Evolutionary conservation across 2,888 invertebrate species (phyloP).

Genomic region (Heliconius hortense): DNA sequence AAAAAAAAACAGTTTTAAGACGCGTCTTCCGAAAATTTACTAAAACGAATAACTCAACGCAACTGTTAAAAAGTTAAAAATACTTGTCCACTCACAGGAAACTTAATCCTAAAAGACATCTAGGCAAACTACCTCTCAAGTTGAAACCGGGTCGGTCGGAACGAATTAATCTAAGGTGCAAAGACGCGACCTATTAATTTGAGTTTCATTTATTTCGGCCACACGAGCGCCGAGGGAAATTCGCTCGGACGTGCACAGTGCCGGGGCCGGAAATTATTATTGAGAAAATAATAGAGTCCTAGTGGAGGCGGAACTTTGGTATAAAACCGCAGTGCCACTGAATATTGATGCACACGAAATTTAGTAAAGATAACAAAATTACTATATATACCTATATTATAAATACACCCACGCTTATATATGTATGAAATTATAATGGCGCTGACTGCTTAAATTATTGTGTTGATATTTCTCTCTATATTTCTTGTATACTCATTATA

Average conservation of each 20-base stretch:
- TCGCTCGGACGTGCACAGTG: conserved; percentile 22
- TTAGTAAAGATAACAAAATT: background rate
- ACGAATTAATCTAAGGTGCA: conserved; percentile 35
- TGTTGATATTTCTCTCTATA: no score
- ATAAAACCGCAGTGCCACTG: conserved; percentile 3
- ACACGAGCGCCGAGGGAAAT: conserved; percentile 30
- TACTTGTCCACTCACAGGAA: background rate
- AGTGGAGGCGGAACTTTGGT: conserved; percentile 5
- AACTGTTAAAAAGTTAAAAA: background rate
- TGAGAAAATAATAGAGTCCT: conserved; percentile 22
- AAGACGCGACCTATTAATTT: conserved; percentile 29
- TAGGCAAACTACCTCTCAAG: conserved; percentile 10
- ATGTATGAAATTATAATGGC: no score
- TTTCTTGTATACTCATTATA: no score
- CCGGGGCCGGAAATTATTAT: conserved; percentile 21
- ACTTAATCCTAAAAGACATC: conserved; percentile 12
- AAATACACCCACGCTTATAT: no score
- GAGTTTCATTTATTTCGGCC: conserved; percentile 29
- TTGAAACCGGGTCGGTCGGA: conserved; percentile 26
- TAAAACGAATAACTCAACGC: background rate
- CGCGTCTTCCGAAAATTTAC: background rate
- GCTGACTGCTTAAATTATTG: no score
- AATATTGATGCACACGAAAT: background rate
- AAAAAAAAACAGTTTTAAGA: no score
- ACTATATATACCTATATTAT: background rate